Base-by-base conservation (phyloP, 2,888 invertebrate genomes). In the Tubiluchus corallicola region DNA sequence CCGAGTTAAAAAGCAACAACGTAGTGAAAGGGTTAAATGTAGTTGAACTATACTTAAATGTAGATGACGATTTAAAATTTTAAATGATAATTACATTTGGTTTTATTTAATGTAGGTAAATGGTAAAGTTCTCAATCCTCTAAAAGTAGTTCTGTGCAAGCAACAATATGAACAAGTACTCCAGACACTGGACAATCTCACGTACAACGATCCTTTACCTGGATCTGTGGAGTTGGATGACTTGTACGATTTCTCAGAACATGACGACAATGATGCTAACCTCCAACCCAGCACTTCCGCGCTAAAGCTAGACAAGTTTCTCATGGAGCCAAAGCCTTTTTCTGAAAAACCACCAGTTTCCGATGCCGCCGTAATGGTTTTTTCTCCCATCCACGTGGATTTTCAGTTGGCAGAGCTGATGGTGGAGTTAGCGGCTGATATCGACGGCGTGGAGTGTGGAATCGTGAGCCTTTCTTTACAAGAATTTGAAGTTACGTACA, bases 131-230 rank as follows among this genome's bases (percentile, higher is more conserved):
- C 77, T 85, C 37, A 82, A 80, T 42, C 79, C 81, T 0, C 66
- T 92, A 43, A 82, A 84, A 64, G 75, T 92, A 21, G 82, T 83
- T 1, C 68, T 92, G 41, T 78, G 82, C 0, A 76, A 85, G 42
- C 74, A 75, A 44, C 88, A 90, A 61, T 92, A 88, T 63, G 82
- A 85, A 60, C 90, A 90, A 64, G 68, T 92, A 39, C 65, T 87
- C 20, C 56, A 63, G 46, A 64, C 65, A 1, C 40, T 62, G 41
- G 61, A 65, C 41, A 52, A 53, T 17, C 17, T 51, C 9, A 50
- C 48, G 2, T 21, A 20, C 16, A 37, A 15, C 17, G 4, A 41
- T 20, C 16, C 16, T n/a, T n/a, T 16, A 18, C 9, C 5, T 20
- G 42, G 16, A 17, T 3, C 18, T 17, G n/a, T 40, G 4, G 39